These are phyloP conservation scores for Nycticryphes semicollaris DNA, from an alignment of 2,113 vertebrate species.

Conservation along the genomic window DNA sequence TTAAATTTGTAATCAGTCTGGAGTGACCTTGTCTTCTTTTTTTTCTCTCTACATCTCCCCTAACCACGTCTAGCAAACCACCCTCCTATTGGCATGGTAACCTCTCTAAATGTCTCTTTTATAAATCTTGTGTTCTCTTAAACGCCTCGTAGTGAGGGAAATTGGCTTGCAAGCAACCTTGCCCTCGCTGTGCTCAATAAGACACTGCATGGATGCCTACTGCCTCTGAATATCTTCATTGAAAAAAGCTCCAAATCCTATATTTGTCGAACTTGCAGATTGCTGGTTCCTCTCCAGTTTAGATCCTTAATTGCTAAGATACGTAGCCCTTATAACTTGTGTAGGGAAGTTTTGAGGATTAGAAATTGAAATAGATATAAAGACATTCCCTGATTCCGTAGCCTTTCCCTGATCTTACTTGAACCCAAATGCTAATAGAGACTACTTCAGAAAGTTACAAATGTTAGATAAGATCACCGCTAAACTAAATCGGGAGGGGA, in stretches of 20 bases:
- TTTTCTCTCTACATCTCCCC: not conserved
- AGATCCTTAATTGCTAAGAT: not conserved
- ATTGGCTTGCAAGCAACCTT: constrained; percentile 33
- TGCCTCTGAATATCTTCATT: not conserved
- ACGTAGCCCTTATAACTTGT: not conserved
- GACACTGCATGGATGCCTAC: no score
- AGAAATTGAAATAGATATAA: not conserved
- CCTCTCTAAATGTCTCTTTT: constrained; percentile 27
- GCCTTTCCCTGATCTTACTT: not conserved
- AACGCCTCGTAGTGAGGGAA: not conserved
- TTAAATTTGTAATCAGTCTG: not conserved
- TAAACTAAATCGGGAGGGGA: not conserved
- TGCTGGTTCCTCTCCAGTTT: not conserved
- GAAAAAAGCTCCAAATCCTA: not conserved
- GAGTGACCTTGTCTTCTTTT: not conserved
- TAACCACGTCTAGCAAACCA: not conserved
- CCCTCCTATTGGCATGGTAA: not conserved
- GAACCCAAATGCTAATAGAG: not conserved
- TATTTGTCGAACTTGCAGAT: not conserved
- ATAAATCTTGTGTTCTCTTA: constrained; percentile 22
- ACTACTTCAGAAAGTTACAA: not conserved
- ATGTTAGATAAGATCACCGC: not conserved
- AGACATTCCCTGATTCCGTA: not conserved
- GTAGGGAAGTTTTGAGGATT: not conserved
- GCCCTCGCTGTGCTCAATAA: not conserved